Percentiles rank a stretch among this genome's conserved stretches.
These are phyloP conservation scores for Cossypha caffra DNA, from an alignment of 2,797 vertebrate species.

Conservation along the genomic window DNA sequence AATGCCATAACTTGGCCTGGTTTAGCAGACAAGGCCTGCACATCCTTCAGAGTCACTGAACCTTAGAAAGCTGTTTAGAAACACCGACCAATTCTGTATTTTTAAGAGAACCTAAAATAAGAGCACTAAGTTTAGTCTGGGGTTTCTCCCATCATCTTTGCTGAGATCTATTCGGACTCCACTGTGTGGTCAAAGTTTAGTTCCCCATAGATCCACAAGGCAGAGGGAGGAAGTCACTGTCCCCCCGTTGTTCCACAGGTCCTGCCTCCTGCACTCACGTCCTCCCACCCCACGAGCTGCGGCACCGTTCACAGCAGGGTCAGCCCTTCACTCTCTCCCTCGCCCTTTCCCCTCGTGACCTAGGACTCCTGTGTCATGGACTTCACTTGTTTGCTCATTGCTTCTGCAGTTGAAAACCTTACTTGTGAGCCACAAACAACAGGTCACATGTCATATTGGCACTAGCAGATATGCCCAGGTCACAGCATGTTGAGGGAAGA, in stretches of 20 bases:
- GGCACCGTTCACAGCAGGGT: background rate
- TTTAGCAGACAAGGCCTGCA: background rate
- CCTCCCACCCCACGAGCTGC: background rate
- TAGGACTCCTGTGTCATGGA: background rate
- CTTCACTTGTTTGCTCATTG: constrained; percentile 46
- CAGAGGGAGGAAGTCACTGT: background rate
- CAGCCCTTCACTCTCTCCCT: constrained; percentile 7
- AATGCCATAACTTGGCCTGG: background rate
- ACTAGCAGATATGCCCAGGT: background rate
- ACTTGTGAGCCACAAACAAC: background rate
- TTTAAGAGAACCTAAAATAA: background rate
- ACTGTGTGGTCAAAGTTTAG: background rate
- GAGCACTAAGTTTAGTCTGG: background rate
- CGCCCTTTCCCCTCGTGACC: constrained; percentile 40
- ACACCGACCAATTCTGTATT: background rate
- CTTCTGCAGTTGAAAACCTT: background rate
- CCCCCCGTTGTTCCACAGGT: background rate
- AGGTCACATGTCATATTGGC: background rate
- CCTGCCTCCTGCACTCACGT: background rate
- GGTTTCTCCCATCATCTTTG: background rate
- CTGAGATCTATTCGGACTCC: background rate
- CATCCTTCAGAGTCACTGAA: background rate
- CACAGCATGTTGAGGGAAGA: background rate
- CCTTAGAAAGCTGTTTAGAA: background rate
- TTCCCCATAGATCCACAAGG: background rate